phyloP scores from a whole-genome alignment of 1,140 invertebrate species.

The Zelostemma sp. region DNA sequence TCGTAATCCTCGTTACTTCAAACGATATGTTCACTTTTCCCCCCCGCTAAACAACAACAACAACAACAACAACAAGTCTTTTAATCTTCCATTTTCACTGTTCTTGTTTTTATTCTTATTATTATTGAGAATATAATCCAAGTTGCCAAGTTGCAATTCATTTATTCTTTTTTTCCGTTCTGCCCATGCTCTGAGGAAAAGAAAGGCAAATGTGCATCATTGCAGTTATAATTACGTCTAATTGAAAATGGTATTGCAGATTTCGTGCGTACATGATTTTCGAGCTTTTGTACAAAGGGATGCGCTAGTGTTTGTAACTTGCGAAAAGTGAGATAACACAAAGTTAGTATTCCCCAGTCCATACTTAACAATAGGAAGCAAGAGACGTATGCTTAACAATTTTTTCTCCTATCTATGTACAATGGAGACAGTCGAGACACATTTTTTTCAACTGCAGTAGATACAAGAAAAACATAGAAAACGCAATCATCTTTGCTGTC shows the following conservation, averaged over 20 bases:
- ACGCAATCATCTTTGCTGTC: too few relatives aligned
- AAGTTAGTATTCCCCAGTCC: conserved; percentile 35
- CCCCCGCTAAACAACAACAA: conserved; percentile 11
- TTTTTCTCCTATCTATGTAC: not conserved
- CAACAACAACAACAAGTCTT: conserved; percentile 5
- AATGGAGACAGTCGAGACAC: too few relatives aligned
- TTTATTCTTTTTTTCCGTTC: too few relatives aligned
- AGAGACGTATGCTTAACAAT: conserved; percentile 7
- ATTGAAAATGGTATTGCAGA: conserved; percentile 43
- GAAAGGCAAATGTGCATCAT: conserved; percentile 4
- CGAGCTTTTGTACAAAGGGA: conserved; percentile 39
- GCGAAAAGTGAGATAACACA: conserved; percentile 27
- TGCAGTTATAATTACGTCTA: conserved; percentile 19
- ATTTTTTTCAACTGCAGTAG: too few relatives aligned
- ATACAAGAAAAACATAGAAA: too few relatives aligned
- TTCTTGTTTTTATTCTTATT: too few relatives aligned
- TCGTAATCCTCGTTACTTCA: conserved; percentile 71
- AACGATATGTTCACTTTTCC: conserved; percentile 45
- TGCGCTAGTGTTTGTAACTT: conserved; percentile 31
- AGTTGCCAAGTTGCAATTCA: too few relatives aligned
- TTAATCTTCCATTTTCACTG: conserved; percentile 11
- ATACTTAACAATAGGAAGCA: conserved; percentile 21
- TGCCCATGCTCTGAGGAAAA: conserved; percentile 5
- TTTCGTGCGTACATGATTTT: conserved; percentile 40
- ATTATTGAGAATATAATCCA: too few relatives aligned